Conservation (phyloP, 2,113 vertebrate species). For the Zapus hudsonius region DNA sequence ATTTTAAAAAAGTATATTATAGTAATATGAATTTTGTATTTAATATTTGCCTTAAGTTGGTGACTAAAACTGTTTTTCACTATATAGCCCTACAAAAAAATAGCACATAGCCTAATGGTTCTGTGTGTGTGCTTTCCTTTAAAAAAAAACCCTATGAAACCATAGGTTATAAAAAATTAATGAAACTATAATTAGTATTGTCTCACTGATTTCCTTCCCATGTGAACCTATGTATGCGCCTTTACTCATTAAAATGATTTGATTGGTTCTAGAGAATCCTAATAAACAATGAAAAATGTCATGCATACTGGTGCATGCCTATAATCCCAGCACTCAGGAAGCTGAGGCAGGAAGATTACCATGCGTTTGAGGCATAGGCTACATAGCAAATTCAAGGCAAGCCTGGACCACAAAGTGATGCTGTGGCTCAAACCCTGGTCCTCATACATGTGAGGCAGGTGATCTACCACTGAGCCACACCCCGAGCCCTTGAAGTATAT, state of each 20-base stretch:
- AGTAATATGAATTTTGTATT: not conserved
- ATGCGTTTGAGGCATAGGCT: not conserved
- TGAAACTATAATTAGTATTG: not conserved
- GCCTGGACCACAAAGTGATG: not conserved
- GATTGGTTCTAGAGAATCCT: conserved; percentile 1
- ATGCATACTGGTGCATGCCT: not conserved
- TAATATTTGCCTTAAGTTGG: not conserved
- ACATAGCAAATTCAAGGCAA: too few species aligned
- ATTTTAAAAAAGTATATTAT: not conserved
- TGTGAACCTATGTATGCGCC: conserved; percentile 16
- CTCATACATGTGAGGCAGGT: not conserved
- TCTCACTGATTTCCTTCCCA: not conserved
- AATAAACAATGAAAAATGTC: conserved; percentile 12
- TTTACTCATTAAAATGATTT: conserved; percentile 8
- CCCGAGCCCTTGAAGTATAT: not conserved
- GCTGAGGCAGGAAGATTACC: not conserved
- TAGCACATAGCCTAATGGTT: not conserved
- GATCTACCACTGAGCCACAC: not conserved
- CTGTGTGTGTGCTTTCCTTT: not conserved
- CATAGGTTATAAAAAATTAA: not conserved
- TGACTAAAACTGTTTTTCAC: not conserved
- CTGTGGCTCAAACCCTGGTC: not conserved
- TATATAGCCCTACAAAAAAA: not conserved
- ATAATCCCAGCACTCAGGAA: not conserved
- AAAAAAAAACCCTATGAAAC: conserved; percentile 9